Evolutionary conservation across 2,797 vertebrate species (phyloP).

Genomic region (Pantherophis vulpinus): DNA sequence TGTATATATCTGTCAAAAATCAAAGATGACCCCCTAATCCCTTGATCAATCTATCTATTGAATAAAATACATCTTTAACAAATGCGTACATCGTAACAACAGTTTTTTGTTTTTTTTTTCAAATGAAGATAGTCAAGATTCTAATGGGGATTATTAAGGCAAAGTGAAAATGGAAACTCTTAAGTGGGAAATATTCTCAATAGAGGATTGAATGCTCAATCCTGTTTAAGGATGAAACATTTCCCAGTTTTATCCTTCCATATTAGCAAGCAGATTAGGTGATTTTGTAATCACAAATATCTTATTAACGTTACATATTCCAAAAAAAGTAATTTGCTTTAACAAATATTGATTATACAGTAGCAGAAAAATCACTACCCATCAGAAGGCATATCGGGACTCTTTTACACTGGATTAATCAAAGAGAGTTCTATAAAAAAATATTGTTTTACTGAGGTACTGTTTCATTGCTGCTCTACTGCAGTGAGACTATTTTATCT

Average conservation of each 20-base stretch:
- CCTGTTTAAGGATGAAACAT: background rate
- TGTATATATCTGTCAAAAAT: no score
- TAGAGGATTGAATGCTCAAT: background rate
- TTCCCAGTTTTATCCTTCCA: background rate
- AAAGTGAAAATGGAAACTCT: background rate
- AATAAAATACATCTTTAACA: background rate
- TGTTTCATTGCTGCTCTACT: background rate
- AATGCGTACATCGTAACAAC: background rate
- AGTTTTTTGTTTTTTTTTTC: background rate
- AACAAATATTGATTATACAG: background rate
- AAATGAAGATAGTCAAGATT: background rate
- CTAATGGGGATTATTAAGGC: background rate
- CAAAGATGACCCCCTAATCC: background rate
- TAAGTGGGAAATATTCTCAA: background rate
- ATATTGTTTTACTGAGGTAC: background rate
- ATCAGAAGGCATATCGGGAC: background rate
- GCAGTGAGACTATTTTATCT: background rate
- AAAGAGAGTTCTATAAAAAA: background rate
- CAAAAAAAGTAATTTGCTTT: background rate
- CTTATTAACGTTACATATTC: background rate
- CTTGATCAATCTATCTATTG: background rate
- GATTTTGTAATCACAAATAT: background rate
- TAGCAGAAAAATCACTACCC: background rate
- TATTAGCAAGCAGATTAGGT: background rate
- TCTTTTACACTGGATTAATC: slow-evolving; percentile 13